Evolutionary conservation across 2,888 invertebrate species (phyloP).

Genomic region (Trileptium ribeirensis): DNA sequence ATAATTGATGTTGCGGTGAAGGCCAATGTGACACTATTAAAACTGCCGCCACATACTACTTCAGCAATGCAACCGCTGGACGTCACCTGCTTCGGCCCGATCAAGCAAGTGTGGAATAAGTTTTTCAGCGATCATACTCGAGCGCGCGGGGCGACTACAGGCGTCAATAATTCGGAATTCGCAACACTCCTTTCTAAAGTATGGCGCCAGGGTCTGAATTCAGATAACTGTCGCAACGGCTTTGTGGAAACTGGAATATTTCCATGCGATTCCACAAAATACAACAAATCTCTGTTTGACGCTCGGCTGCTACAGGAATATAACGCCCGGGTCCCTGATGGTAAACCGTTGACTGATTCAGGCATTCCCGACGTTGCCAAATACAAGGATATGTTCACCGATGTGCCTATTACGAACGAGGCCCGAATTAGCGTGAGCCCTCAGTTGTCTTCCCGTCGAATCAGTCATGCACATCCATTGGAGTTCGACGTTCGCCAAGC

Average conservation of each 20-base stretch:
- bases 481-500: too few relatives aligned
- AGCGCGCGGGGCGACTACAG: neutral
- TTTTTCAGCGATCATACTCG: neutral
- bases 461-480: too few relatives aligned
- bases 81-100: neutral
- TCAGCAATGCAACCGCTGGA: neutral
- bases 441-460: too few relatives aligned
- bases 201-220: neutral
- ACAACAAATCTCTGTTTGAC: neutral
- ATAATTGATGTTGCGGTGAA: neutral
- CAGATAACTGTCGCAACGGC: neutral
- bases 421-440: too few relatives aligned
- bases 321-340: neutral
- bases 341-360: neutral
- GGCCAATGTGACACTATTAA: neutral
- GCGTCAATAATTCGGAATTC: neutral
- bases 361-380: neutral
- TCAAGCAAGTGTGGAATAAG: neutral
- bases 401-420: too few relatives aligned
- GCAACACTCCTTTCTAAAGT: neutral
- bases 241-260: neutral
- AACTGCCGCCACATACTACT: conserved; percentile 9
- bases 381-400: too few relatives aligned
- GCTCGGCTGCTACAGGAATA: neutral
- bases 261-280: neutral